Evolutionary conservation across 2,888 invertebrate genomes (phyloP), one percentile per base, ranked within the genome.

Genomic region (Liodrosophila aerea): DNA sequence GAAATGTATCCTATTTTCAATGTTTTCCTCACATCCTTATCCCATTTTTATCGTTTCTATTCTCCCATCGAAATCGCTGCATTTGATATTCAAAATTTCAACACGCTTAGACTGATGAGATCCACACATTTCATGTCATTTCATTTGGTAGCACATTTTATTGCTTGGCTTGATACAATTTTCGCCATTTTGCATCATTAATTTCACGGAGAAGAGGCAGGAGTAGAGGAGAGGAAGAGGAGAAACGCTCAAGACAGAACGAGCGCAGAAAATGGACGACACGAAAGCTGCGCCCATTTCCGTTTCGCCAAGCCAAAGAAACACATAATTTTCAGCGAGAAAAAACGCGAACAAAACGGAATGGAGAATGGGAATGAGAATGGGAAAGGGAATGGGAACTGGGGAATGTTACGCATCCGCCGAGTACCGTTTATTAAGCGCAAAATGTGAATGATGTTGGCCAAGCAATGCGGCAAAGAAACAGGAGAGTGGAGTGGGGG

Each of bases 111-210:
- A n/a, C n/a, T n/a, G n/a, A 31, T 7, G 9, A 8, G n/a, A 8
- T 9, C 4, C n/a, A 22, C 22, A 3, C 22, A 5, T 41, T 47
- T 8, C 37, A 30, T 30, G 8, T 11, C n/a, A 30, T 27, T 44
- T 11, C 30, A 40, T 41, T 22, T 29, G 33, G 8, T 5, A 0
- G 15, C 18, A 9, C 22, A 30, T 49, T 33, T 54, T 27, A 33
- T 46, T 9, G 33, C 27, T 33, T 51, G 43, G 12, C 27, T 41
- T 56, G 46, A 53, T 50, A 43, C 37, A 51, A 51, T 57, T 61
- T 50, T 62, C 37, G 29, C 15, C 54, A 69, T 63, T 59, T 66
- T 58, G 33, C 54, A 53, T 34, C 56, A 44, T 52, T 65, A 59
- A 61, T 59, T 46, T 53, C 40, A 41, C 13, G 34, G 46, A 45